phyloP scores from a whole-genome alignment of 2,888 invertebrate genomes.

The Palloptera scutellata region DNA sequence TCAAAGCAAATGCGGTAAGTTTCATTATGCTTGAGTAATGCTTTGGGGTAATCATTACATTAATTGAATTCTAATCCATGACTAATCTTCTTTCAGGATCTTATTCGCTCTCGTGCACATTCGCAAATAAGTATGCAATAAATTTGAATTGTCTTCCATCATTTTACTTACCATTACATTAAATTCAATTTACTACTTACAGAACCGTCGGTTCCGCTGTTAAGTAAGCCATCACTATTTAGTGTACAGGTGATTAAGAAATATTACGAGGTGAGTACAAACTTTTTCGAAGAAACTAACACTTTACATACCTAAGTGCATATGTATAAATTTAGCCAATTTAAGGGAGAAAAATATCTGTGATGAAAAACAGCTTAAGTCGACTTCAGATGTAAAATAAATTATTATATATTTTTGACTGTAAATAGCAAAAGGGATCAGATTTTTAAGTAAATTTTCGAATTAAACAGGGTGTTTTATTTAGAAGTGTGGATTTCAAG shows the following conservation, averaged over 20 bases:
- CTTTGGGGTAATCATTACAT: too few relatives aligned
- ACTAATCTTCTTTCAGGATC: conserved; percentile 1
- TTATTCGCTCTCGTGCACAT: conserved; percentile 9
- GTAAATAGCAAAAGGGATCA: too few relatives aligned
- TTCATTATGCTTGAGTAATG: neutral
- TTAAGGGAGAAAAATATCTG: too few relatives aligned
- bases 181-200: conserved; percentile 7
- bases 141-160: neutral
- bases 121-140: conserved; percentile 19
- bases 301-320: too few relatives aligned
- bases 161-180: neutral
- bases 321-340: too few relatives aligned
- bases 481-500: too few relatives aligned
- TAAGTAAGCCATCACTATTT: conserved; percentile 37
- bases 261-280: conserved; percentile 40
- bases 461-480: too few relatives aligned
- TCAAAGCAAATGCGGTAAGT: neutral
- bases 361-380: too few relatives aligned
- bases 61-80: neutral
- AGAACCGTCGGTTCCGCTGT: conserved; percentile 34
- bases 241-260: conserved; percentile 35
- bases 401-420: too few relatives aligned
- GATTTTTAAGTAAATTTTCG: too few relatives aligned
- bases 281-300: too few relatives aligned
- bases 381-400: too few relatives aligned